Base-by-base conservation (phyloP, 2,797 vertebrate species). In the Clarias laeviceps region DNA sequence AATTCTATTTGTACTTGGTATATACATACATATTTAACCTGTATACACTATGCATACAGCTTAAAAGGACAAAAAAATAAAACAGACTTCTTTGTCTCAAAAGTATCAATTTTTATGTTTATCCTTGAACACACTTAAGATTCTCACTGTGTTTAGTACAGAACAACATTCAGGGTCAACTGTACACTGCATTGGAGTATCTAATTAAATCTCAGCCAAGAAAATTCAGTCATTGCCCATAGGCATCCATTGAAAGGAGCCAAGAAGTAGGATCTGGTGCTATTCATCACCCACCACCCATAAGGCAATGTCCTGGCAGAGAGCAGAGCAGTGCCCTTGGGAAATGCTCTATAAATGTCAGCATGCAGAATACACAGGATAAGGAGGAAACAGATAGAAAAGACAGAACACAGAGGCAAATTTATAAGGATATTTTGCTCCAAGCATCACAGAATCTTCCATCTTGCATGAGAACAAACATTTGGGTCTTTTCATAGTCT, bases 121-220 rank as follows among this genome's bases (percentile, higher is more conserved):
- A 85, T 84, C 90, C 88, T 89, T 89, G 86, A 91, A 91, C 82
- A 88, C 85, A 72, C 82, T 85, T 54, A 74, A 82, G 90, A 88
- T 91, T 90, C 83, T 89, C 90, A 80, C 76, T 20, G 24, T 68
- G 29, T 92, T 82, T 88, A 69, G 82, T 73, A 81, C 37, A 1
- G 78, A 59, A 32, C 83, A 85, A 83, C 82, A 90, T 82, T 80
- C 85, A 83, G 90, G 93, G 92, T 94, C 92, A 93, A 87, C 90
- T 91, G 92, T 94, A 87, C 90, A 34, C 32, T 88, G 88, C 87
- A 80, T 87, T 88, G 86, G 90, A 88, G 91, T 92, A 91, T 92
- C 88, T 94, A 93, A 94, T 93, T 92, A 92, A 93, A 94, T 94
- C 88, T 89, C 88, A 84, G 85, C 69, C 89, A 90, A 80, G 90